phyloP scores from a whole-genome alignment of 2,797 vertebrate genomes.

The Mionectes olivaceus region DNA sequence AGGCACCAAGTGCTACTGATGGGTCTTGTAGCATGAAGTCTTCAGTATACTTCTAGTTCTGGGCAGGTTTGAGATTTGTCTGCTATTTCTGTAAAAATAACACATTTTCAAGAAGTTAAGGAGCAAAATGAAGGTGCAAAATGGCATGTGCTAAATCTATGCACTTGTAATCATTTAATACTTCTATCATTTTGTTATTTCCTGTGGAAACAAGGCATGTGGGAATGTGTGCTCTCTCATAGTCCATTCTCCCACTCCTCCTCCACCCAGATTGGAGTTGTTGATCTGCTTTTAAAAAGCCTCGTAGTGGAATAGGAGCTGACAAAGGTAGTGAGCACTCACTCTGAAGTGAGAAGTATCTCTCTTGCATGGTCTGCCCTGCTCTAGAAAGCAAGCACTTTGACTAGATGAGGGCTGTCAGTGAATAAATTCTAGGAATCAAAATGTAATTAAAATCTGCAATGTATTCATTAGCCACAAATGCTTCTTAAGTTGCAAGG shows the following conservation, averaged over 20 bases:
- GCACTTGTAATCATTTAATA: not conserved
- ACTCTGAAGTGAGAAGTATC: not conserved
- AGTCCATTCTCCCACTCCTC: not conserved
- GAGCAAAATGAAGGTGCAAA: not conserved
- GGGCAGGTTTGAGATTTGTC: not conserved
- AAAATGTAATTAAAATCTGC: conserved; percentile 12
- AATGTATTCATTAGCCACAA: not conserved
- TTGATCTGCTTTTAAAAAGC: not conserved
- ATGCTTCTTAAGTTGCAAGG: not conserved
- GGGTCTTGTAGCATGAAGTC: not conserved
- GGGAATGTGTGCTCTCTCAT: not conserved
- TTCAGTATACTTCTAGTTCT: not conserved
- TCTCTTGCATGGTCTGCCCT: not conserved
- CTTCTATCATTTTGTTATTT: not conserved
- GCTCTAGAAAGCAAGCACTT: not conserved
- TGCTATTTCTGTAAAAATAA: not conserved
- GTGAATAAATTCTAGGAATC: not conserved
- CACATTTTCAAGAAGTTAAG: not conserved
- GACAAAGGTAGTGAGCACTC: not conserved
- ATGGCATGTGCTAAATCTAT: not conserved
- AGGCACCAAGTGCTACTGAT: not conserved
- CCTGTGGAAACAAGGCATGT: not conserved
- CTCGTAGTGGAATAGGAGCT: not conserved
- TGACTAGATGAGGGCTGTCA: not conserved
- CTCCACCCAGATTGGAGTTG: not conserved